Evolutionary conservation across 37 sponge, comb jelly and placozoan genomes (phyloP), one percentile per base, ranked within the genome.

Genomic region (Petrosia ficiformis): DNA sequence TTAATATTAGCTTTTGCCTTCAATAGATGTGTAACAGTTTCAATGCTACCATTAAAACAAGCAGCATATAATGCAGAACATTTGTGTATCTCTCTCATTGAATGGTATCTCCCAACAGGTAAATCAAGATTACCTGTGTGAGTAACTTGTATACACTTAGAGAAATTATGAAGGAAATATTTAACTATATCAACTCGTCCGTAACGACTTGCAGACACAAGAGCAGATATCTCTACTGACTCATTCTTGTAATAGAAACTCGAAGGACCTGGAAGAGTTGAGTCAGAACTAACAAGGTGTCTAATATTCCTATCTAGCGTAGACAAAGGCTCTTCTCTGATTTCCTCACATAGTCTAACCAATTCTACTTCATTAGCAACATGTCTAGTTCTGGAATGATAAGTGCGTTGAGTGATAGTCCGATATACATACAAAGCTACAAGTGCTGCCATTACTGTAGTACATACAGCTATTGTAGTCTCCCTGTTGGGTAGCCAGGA

Each of bases 11-110:
- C 59, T 40, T n/a, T 58, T 11, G 25, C 63, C 76, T 75, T 58
- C 22, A 32, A 5, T 61, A 61, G 26, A 22, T 61, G 63, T n/a
- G 22, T 11, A 5, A 61, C 63, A 61, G 28, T 61, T 5, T 61
- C 63, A 61, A 61, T 8, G 63, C 63, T 61, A 5, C 63, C 63
- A 61, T 61, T 61, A 22, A 61, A 61, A n/a, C 63, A 61, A 61
- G 63, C 63, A 61, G 63, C 63, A 61, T 61, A 61, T 5, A 61
- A n/a, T 26, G 63, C 6, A 8, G 63, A n/a, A n/a, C 63, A 61
- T 26, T 8, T 6, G 28, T 61, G 63, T 26, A 61, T 29, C 26
- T 61, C 63, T 61, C 63, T 61, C 63, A 61, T 61, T 11, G 28
- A 61, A 22, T 61, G 63, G 26, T 61, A 29, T 22, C 63, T 6